These are phyloP conservation scores for Crioceris asparagi DNA, from an alignment of 2,888 invertebrate genomes.

Conservation along the genomic window DNA sequence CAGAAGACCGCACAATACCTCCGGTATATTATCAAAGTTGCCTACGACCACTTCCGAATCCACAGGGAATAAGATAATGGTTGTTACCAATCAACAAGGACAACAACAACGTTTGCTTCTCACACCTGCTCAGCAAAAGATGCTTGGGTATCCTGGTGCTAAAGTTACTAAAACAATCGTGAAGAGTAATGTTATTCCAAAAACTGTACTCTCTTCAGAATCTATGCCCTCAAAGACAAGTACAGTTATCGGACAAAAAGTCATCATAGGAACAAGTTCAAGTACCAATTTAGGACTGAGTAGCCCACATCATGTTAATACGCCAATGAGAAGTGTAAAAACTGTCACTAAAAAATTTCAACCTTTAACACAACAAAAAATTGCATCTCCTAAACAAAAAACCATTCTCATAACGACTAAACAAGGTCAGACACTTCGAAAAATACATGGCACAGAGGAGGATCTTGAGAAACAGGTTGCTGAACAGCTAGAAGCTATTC, in stretches of 20 bases:
- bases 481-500: constrained; percentile 37
- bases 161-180: constrained; percentile 22
- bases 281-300: constrained; percentile 5
- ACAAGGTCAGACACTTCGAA: no score
- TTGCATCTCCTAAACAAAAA: no score
- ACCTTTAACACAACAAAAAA: constrained; percentile 1
- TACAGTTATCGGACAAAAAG: constrained; percentile 10
- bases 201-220: no score
- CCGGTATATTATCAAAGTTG: constrained; percentile 34
- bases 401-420: no score
- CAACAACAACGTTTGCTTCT: constrained; percentile 49
- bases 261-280: constrained; percentile 7
- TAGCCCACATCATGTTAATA: constrained; percentile 5
- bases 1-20: no score
- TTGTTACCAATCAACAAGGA: constrained; percentile 52
- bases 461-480: constrained; percentile 24
- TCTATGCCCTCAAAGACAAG: constrained; percentile 9
- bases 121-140: constrained; percentile 49
- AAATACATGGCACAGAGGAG: constrained; percentile 16
- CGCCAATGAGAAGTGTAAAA: constrained; percentile 8
- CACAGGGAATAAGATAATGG: constrained; percentile 49
- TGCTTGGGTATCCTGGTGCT: constrained; percentile 42
- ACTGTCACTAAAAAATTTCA: constrained; percentile 4
- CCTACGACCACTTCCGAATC: constrained; percentile 25
- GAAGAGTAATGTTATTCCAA: constrained; percentile 22